Base-by-base conservation (phyloP, 2,113 vertebrate genomes). In the Pachypanchax playfairii region DNA sequence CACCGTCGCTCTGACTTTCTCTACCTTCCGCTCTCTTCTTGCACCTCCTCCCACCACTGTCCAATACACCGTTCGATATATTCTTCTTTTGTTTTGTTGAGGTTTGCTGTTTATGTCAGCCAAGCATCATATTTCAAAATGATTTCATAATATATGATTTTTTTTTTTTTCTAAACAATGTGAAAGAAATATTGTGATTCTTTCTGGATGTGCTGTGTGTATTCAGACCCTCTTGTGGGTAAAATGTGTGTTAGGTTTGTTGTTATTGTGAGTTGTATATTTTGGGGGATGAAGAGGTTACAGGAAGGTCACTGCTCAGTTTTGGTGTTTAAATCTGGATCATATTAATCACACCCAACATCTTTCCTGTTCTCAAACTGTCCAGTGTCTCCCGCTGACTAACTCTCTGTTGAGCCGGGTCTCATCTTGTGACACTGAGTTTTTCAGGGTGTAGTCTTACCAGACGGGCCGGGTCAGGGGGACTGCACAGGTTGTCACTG, bases 391-490 rank as follows among this genome's bases (percentile, higher is more conserved):
- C 78, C 71, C 50, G 48, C 59, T 70, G 73, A 75, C 69, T 79
- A 65, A 81, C 80, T 81, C 70, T 74, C 70, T 44, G 65, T 77
- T 80, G 71, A 83, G 57, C 77, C 39, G 70, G 58, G 76, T 63
- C 68, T 85, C 78, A 70, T 68, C 59, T 67, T 55, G 70, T 86
- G 77, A 88, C 87, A 79, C 56, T 77, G 77, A 55, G 84, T 83
- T 83, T 81, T 78, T 75, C 68, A 66, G 67, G 59, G 87, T 85
- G 77, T 89, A 83, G 75, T 82, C 80, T 92, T 88, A 87, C 90
- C 20, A n/a, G 74, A 22, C 2, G 25, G 46, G 54, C 52, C 20
- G 3, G 67, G 83, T 84, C 81, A 82, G 69, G 50, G 67, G 80
- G 65, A 78, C 85, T 75, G 82, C 78, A 71, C 61, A 55, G 82